Base-by-base conservation (phyloP, 2,888 invertebrate species). In the Conchocele bisecta region DNA sequence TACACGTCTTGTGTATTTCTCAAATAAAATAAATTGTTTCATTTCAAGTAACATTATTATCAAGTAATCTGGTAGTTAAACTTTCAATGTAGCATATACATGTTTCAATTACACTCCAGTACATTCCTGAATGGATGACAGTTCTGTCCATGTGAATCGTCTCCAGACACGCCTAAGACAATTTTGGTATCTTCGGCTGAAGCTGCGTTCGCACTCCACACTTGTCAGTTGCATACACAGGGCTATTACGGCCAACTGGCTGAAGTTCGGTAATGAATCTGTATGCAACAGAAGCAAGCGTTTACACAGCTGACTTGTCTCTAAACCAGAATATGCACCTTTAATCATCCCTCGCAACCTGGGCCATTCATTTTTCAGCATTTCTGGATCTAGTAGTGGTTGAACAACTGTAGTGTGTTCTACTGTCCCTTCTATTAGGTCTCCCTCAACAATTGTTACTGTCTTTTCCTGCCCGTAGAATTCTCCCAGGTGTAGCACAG, bases 381-480 rank as follows among this genome's bases (percentile, higher is more conserved):
- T 48, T 3, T 48, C 48, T 24, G 15, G 26, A 17, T 48, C 48
- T 6, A 48, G 26, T 3, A 26, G 26, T 13, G 28, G 28, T 13
- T 26, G 3, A 24, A 24, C 4, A 3, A 2, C 17, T 17, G n/a
- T 13, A 3, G 15, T 31, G 28, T 48, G 28, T 6, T 7, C n/a
- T 4, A 5, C 31, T 13, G 6, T 17, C 5, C 48, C 48, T 48
- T 48, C 48, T 6, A 48, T 5, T 6, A 48, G 48, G 31, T 26
- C 11, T 3, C 48, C 28, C 37, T 59, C 29, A 15, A 61, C 54
- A 46, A 33, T 31, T 13, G 17, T 28, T 3, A 66, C 58, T 15
- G 15, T n/a, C 41, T 61, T 72, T 15, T 56, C 50, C 35, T 61
- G n/a, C n/a, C 63, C 69, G 53, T 58, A 69, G 13, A 63, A 39